These are phyloP conservation scores for Drosophila multiciliata DNA, from an alignment of 2,888 invertebrate species.

Conservation along the genomic window DNA sequence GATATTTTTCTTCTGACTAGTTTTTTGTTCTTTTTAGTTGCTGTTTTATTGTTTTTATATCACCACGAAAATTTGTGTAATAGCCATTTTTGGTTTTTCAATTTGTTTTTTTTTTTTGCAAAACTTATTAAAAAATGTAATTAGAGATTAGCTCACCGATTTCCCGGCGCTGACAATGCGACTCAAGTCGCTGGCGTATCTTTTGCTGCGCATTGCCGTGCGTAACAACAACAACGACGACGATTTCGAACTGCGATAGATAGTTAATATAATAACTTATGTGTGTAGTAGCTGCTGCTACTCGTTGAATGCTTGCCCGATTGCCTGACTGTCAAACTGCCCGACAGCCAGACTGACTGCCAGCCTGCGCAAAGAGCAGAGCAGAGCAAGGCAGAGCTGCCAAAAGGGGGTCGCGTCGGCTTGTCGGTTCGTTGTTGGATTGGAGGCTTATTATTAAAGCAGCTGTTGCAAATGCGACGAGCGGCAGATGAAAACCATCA, in stretches of 20 bases:
- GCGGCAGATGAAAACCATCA: conserved; percentile 83
- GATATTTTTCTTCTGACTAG: conserved; percentile 24
- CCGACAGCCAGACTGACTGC: conserved; percentile 1
- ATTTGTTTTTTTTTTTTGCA: background rate
- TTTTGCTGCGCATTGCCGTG: conserved; percentile 70
- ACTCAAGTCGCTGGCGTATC: conserved; percentile 69
- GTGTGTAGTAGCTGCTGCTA: conserved; percentile 19
- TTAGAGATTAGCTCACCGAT: conserved; percentile 58
- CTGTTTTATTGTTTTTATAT: conserved; percentile 21
- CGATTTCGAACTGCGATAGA: conserved; percentile 34
- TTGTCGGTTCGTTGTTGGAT: conserved; percentile 8
- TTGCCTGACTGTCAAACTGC: conserved; percentile 5
- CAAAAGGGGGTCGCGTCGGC: background rate
- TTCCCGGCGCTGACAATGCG: conserved; percentile 69
- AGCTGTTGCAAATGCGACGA: conserved; percentile 70
- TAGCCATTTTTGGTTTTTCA: background rate
- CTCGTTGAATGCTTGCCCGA: conserved; percentile 11
- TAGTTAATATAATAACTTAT: conserved; percentile 12
- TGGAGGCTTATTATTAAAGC: conserved; percentile 54
- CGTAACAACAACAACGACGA: conserved; percentile 27
- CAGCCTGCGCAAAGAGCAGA: conserved; percentile 20
- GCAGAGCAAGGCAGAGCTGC: background rate
- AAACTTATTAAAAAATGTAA: conserved; percentile 30
- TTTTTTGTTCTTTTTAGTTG: conserved; percentile 9
- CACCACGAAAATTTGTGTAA: conserved; percentile 46